A percentile compares a stretch with the other conserved stretches of the same genome.
These are phyloP conservation scores for Trinectes maculatus DNA, from an alignment of 2,113 vertebrate species.

Conservation along the genomic window DNA sequence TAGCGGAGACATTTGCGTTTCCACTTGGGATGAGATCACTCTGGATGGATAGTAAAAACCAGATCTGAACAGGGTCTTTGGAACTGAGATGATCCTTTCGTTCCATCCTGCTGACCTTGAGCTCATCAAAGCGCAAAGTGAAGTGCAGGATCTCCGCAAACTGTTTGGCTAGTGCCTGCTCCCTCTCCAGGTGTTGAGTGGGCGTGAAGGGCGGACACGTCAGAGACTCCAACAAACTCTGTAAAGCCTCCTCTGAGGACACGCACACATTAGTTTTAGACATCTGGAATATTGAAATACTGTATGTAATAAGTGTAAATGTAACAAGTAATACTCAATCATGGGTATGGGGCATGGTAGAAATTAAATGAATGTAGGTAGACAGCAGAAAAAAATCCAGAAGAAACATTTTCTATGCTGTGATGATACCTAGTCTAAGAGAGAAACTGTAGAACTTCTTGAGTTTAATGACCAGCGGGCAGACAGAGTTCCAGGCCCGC, in stretches of 20 bases:
- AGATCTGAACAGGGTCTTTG: background rate
- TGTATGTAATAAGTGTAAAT: too few relatives aligned
- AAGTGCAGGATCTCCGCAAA: slow-evolving; percentile 99
- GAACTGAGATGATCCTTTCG: background rate
- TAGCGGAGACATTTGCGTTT: background rate
- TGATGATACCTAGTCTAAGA: slow-evolving; percentile 87
- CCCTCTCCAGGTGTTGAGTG: slow-evolving; percentile 96
- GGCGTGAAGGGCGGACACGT: slow-evolving; percentile 94
- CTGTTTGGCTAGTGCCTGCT: slow-evolving; percentile 97
- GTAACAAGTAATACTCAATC: background rate
- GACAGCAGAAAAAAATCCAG: background rate
- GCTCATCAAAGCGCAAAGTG: slow-evolving; percentile 96
- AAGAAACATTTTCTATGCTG: background rate
- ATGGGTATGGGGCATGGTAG: background rate
- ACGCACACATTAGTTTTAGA: background rate
- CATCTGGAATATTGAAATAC: background rate
- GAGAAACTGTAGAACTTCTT: slow-evolving; percentile 98
- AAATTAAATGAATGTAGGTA: too few relatives aligned
- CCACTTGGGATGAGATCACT: background rate
- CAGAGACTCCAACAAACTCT: slow-evolving; percentile 92
- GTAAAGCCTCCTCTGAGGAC: slow-evolving; percentile 89
- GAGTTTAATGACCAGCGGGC: slow-evolving; percentile 94
- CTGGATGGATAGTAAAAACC: background rate
- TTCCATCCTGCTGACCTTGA: slow-evolving; percentile 85
- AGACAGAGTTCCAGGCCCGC: slow-evolving; percentile 95